Percentiles rank a stretch among this genome's conserved stretches.
Evolutionary conservation across 1,140 invertebrate species (phyloP).

Genomic region (Magallana angulata): DNA sequence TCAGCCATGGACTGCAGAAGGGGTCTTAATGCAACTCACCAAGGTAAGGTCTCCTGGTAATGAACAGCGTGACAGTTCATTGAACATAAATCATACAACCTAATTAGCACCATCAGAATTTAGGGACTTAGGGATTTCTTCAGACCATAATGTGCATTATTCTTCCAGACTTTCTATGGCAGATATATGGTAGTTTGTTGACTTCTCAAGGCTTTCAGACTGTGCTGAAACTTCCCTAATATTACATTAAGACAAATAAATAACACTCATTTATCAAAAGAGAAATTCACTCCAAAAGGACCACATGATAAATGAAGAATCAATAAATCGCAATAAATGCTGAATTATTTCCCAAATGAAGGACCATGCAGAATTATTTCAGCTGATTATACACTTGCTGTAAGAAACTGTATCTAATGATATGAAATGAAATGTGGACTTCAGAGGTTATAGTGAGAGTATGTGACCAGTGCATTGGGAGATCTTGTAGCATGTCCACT

Average conservation of each 20-base stretch:
- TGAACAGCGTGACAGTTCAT: neutral
- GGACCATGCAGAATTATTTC: neutral
- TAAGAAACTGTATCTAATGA: neutral
- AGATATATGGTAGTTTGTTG: too few relatives aligned
- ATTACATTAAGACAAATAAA: neutral
- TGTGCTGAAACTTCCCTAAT: constrained; percentile 7
- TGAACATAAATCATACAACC: constrained; percentile 3
- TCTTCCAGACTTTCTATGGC: too few relatives aligned
- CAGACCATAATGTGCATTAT: too few relatives aligned
- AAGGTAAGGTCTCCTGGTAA: neutral
- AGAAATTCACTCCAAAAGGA: neutral
- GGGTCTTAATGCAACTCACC: neutral
- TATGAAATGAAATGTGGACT: neutral
- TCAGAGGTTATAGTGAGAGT: neutral
- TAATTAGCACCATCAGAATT: constrained; percentile 2
- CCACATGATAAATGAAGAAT: constrained; percentile 23
- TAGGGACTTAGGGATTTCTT: neutral
- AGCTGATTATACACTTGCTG: neutral
- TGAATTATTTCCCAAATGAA: constrained; percentile 8
- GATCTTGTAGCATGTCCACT: neutral
- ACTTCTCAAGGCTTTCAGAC: neutral
- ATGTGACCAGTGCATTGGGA: neutral
- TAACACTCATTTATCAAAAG: constrained; percentile 1
- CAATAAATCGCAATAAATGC: constrained; percentile 23
- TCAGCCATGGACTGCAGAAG: constrained; percentile 9